Conservation (phyloP, 2,113 vertebrate genomes). For the Amia ocellicauda region DNA sequence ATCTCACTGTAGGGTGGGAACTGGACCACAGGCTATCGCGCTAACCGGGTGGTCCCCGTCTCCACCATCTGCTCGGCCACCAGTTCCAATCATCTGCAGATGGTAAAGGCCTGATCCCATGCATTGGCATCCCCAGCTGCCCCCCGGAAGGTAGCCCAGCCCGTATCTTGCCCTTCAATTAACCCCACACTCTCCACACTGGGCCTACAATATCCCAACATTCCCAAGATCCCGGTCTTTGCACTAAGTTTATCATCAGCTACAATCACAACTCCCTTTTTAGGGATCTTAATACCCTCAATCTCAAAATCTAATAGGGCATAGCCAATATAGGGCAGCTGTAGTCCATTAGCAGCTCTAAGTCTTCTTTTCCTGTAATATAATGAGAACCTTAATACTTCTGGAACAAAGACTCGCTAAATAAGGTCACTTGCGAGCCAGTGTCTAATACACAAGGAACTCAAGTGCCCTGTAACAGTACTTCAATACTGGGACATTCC, state of each 20-base stretch:
- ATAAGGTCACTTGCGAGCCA: too few relatives aligned
- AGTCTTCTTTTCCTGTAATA: not conserved
- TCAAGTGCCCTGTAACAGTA: too few relatives aligned
- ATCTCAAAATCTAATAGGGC: not conserved
- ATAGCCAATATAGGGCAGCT: too few relatives aligned
- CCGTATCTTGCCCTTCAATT: not conserved
- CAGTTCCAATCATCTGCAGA: not conserved
- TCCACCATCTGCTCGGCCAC: not conserved
- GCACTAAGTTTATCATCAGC: not conserved
- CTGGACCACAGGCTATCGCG: not conserved
- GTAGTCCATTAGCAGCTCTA: too few relatives aligned
- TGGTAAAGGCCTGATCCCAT: not conserved
- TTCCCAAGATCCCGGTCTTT: not conserved
- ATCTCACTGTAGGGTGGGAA: not conserved
- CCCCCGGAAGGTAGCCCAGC: not conserved
- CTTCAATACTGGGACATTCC: too few relatives aligned
- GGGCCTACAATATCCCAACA: slow-evolving; percentile 16
- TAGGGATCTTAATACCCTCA: too few relatives aligned
- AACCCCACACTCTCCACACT: not conserved
- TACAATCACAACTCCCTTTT: too few relatives aligned
- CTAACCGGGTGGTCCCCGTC: not conserved
- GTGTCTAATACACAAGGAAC: too few relatives aligned
- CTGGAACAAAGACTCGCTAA: not conserved
- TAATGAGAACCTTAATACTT: not conserved
- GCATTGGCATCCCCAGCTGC: too few relatives aligned